These are phyloP conservation scores for Cantharis rufa DNA, from an alignment of 2,888 invertebrate genomes.

Conservation along the genomic window DNA sequence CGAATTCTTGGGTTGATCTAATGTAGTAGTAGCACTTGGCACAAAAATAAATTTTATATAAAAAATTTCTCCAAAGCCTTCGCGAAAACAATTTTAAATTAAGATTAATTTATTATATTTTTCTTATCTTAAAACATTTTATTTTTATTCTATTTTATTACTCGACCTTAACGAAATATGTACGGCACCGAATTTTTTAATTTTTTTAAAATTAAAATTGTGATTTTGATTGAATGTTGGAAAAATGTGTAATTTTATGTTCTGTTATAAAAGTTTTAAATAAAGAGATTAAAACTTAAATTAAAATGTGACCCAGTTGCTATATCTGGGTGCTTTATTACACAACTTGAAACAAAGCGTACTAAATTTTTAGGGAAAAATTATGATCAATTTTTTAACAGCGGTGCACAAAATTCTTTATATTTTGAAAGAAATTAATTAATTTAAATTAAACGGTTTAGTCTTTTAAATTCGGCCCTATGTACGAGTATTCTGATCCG, in stretches of 20 bases:
- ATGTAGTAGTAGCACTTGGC: neutral
- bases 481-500: slow-evolving; percentile 10
- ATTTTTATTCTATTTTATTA: neutral
- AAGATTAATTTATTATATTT: neutral
- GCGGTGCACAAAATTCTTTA: neutral
- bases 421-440: slow-evolving; percentile 10
- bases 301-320: slow-evolving; percentile 25
- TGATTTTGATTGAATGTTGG: neutral
- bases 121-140: neutral
- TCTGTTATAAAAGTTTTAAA: neutral
- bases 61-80: neutral
- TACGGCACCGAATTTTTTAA: neutral
- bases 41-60: neutral
- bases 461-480: slow-evolving; percentile 9
- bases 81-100: neutral
- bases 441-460: slow-evolving; percentile 6
- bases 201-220: neutral
- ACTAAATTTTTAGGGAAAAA: neutral
- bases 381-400: neutral
- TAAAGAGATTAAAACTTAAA: slow-evolving; percentile 11
- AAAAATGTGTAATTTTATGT: neutral
- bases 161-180: neutral
- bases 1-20: neutral
- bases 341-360: neutral
- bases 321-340: neutral